Percentiles rank a stretch among this genome's conserved stretches.
phyloP scores from a whole-genome alignment of 2,113 vertebrate species.

The Labeo catla region DNA sequence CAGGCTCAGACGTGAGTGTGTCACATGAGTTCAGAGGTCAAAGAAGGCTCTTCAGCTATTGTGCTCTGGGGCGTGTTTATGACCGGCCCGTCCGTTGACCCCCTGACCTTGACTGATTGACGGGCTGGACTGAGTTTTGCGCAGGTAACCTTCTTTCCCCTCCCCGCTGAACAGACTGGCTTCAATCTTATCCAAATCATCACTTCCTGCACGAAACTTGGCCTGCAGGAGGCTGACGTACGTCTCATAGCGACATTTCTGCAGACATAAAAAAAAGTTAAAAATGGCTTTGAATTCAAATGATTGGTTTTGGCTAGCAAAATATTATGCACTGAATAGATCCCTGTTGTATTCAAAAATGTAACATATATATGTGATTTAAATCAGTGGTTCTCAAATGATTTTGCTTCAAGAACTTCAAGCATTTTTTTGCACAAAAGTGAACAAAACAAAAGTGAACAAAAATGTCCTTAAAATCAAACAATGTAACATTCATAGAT shows the following conservation, averaged over 20 bases:
- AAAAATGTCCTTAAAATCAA: no score
- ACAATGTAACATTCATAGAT: no score
- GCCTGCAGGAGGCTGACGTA: conserved; percentile 90
- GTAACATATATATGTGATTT: not conserved
- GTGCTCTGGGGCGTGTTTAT: conserved; percentile 72
- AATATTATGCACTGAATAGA: not conserved
- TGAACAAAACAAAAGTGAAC: no score
- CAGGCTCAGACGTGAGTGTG: not conserved
- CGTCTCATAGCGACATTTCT: conserved; percentile 95
- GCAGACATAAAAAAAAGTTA: conserved; percentile 56
- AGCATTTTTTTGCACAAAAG: no score
- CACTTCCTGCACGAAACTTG: conserved; percentile 87
- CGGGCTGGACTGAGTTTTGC: conserved; percentile 94
- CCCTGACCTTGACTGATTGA: conserved; percentile 88
- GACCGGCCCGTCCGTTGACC: conserved; percentile 75
- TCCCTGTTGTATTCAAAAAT: not conserved
- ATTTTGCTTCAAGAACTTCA: no score
- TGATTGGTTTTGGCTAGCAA: not conserved
- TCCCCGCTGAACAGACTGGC: conserved; percentile 82
- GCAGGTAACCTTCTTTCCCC: conserved; percentile 81
- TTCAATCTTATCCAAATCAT: conserved; percentile 94
- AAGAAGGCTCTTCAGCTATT: conserved; percentile 76
- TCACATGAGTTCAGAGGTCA: conserved; percentile 11
- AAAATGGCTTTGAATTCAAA: not conserved
- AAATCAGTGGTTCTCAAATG: not conserved